phyloP scores from a whole-genome alignment of 2,113 vertebrate genomes.

The Archilochus colubris region DNA sequence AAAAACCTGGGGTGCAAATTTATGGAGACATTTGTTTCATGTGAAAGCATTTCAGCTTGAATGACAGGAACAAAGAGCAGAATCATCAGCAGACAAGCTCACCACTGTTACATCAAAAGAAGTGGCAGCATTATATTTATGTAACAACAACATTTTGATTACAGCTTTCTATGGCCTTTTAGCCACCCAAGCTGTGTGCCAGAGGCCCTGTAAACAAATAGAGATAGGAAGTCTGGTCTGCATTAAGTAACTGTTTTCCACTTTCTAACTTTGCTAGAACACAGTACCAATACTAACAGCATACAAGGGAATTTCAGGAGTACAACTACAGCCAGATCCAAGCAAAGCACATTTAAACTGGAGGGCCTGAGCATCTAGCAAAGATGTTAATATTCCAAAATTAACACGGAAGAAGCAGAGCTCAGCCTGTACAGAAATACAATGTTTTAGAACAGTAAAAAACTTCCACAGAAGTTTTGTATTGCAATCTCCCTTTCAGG shows the following conservation, averaged over 20 bases:
- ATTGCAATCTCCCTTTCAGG: not conserved
- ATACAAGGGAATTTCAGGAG: not conserved
- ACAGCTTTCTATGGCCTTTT: conserved; percentile 30
- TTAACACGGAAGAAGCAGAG: not conserved
- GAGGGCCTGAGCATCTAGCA: not conserved
- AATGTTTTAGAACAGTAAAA: accelerated
- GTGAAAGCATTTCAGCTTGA: not conserved
- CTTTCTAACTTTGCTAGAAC: conserved; percentile 35
- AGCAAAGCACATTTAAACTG: not conserved
- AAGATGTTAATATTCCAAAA: not conserved
- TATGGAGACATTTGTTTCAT: not conserved
- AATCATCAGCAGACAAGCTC: not conserved
- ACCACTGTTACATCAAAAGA: conserved; percentile 35
- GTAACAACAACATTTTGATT: conserved; percentile 42
- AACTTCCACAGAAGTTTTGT: not conserved
- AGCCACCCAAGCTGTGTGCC: not conserved
- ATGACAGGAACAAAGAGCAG: not conserved
- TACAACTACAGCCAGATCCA: not conserved
- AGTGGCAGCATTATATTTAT: conserved; percentile 52
- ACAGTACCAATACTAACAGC: not conserved
- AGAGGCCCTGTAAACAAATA: conserved; percentile 61
- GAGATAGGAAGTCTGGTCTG: conserved; percentile 60
- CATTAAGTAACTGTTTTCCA: conserved; percentile 44
- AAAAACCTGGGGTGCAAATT: not conserved
- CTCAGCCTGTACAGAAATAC: not conserved